Conservation (phyloP, 2,113 vertebrate species). For the Scopus umbretta region DNA sequence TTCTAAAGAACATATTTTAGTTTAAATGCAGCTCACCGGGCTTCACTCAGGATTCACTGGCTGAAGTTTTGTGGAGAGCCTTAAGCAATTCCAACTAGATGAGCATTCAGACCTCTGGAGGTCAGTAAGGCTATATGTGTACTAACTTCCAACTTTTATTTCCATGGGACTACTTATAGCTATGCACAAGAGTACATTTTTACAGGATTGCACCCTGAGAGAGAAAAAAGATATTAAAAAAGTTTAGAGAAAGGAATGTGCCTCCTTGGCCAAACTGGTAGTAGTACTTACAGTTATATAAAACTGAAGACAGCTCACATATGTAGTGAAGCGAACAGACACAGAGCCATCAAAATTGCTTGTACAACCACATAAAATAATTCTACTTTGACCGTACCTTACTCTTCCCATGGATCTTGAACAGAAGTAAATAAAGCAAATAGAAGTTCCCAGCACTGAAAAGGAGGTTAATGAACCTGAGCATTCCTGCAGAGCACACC, state of each 20-base stretch:
- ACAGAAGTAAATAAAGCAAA: conserved; percentile 84
- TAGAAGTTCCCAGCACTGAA: conserved; percentile 94
- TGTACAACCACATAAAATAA: fast-evolving
- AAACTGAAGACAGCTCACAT: background rate
- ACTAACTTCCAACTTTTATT: background rate
- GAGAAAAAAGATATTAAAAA: fast-evolving
- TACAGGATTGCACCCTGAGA: background rate
- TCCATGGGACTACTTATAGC: background rate
- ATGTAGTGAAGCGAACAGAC: fast-evolving
- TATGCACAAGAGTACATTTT: background rate
- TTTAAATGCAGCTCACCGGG: background rate
- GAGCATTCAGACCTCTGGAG: background rate
- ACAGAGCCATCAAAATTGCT: background rate
- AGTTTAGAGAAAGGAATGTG: background rate
- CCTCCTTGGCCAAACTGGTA: background rate
- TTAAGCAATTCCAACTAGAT: background rate
- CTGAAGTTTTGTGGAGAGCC: background rate
- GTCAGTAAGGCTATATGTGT: fast-evolving
- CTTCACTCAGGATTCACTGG: background rate
- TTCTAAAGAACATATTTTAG: background rate
- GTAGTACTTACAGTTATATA: background rate
- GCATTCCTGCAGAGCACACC: conserved; percentile 89
- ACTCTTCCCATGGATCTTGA: conserved; percentile 82
- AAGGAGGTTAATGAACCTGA: conserved; percentile 93
- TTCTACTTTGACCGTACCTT: conserved; percentile 73